These are phyloP conservation scores for Euphonia xanthogaster DNA, from an alignment of 2,797 vertebrate species.

Conservation along the genomic window DNA sequence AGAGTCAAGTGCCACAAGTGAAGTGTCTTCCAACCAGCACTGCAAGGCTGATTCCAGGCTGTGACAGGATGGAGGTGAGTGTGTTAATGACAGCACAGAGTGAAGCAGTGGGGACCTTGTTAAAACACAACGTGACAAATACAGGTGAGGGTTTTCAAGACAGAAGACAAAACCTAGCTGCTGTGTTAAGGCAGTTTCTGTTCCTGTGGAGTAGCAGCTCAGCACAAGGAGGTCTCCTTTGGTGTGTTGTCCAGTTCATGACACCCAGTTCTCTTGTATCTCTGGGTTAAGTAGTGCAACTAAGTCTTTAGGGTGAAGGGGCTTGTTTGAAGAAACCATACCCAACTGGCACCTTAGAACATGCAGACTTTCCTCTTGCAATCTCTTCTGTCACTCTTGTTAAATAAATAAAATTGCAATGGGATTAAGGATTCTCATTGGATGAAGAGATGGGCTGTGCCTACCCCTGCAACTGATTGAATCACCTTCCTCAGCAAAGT, in stretches of 20 bases:
- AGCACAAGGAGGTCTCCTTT: conserved; percentile 63
- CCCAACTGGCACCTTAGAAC: neutral
- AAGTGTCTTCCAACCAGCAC: neutral
- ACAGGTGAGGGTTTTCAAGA: neutral
- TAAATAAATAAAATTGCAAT: neutral
- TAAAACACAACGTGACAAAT: neutral
- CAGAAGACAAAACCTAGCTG: conserved; percentile 36
- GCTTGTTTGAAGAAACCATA: conserved; percentile 21
- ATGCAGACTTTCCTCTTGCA: neutral
- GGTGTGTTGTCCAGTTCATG: conserved; percentile 50
- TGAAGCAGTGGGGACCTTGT: neutral
- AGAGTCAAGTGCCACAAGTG: neutral
- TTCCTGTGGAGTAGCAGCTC: conserved; percentile 59
- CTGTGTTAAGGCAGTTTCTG: conserved; percentile 65
- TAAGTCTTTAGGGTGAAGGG: conserved; percentile 26
- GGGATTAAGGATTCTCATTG: conserved; percentile 12
- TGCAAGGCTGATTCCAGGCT: neutral
- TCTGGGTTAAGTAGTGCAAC: conserved; percentile 66
- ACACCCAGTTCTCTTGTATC: conserved; percentile 24
- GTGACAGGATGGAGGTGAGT: neutral
- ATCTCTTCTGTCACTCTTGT: neutral
- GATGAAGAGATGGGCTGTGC: neutral
- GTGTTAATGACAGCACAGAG: neutral
- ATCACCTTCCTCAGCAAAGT: neutral
- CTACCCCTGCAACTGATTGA: neutral